These are phyloP conservation scores for Eupeodes corollae DNA, from an alignment of 1,140 invertebrate genomes.

Conservation along the genomic window DNA sequence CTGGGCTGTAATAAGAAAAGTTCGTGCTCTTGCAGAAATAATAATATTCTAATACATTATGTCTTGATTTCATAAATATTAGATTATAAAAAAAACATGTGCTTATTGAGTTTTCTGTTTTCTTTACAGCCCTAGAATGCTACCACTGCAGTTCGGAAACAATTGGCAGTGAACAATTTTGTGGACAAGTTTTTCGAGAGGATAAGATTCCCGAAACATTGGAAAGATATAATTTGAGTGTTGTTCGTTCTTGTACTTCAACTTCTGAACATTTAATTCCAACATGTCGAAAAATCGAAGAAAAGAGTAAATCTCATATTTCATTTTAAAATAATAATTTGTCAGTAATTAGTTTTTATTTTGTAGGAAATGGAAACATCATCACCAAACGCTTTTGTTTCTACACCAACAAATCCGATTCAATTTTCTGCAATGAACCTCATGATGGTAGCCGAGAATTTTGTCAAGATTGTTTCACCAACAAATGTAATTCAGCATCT, in stretches of 20 bases:
- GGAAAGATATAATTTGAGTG: constrained; percentile 24
- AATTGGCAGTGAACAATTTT: constrained; percentile 27
- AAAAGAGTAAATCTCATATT: constrained; percentile 18
- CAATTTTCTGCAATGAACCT: constrained; percentile 22
- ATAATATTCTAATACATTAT: no score
- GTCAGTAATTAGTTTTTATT: neutral
- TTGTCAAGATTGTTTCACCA: constrained; percentile 29
- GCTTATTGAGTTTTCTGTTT: neutral
- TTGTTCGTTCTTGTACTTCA: constrained; percentile 27
- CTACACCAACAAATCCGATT: constrained; percentile 33
- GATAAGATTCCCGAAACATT: constrained; percentile 27
- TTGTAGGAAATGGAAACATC: constrained; percentile 24
- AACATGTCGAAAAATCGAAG: constrained; percentile 33
- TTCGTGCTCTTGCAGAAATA: no score
- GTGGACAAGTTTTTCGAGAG: constrained; percentile 27
- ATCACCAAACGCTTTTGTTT: constrained; percentile 34
- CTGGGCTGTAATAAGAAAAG: no score
- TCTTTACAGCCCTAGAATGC: constrained; percentile 21
- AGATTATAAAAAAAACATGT: no score
- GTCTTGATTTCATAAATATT: no score
- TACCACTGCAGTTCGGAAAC: constrained; percentile 35
- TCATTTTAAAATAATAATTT: neutral
- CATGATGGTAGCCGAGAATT: constrained; percentile 28
- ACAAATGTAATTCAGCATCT: constrained; percentile 24
- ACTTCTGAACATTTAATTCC: constrained; percentile 28